Evolutionary conservation across 2,888 invertebrate genomes (phyloP).

Genomic region (Drosophila ochracea): DNA sequence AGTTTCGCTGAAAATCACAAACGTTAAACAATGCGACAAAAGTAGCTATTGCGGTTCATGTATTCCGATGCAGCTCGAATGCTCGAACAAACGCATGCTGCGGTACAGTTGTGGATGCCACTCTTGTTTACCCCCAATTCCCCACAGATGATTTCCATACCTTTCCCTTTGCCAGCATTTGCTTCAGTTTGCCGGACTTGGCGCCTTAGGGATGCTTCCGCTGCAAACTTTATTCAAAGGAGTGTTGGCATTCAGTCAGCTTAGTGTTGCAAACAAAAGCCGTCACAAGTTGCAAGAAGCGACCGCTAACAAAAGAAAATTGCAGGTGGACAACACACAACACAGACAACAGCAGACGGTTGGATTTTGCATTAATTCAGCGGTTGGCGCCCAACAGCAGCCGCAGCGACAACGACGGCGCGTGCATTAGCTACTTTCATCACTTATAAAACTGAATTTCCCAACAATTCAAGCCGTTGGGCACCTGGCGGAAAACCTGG

Average conservation of each 20-base stretch:
- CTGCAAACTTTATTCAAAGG: slow-evolving; percentile 39
- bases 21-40: slow-evolving; percentile 47
- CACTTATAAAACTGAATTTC: slow-evolving; percentile 59
- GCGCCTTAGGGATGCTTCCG: slow-evolving; percentile 48
- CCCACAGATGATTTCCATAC: background rate
- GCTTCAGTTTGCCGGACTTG: slow-evolving; percentile 45
- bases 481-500: background rate
- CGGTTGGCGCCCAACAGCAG: slow-evolving; percentile 3
- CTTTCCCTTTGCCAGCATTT: slow-evolving; percentile 10
- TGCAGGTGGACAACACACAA: slow-evolving; percentile 12
- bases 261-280: slow-evolving; percentile 56
- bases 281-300: slow-evolving; percentile 51
- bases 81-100: background rate
- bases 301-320: slow-evolving; percentile 21
- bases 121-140: background rate
- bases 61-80: slow-evolving; percentile 1
- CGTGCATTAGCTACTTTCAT: slow-evolving; percentile 51
- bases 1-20: slow-evolving; percentile 31
- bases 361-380: slow-evolving; percentile 22
- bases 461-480: slow-evolving; percentile 24
- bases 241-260: slow-evolving; percentile 46
- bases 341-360: background rate
- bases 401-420: slow-evolving; percentile 32
- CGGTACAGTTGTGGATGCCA: slow-evolving; percentile 9
- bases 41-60: slow-evolving; percentile 32